These are phyloP conservation scores for Himalopsyche tibetana DNA, from an alignment of 2,888 invertebrate species.

Conservation along the genomic window DNA sequence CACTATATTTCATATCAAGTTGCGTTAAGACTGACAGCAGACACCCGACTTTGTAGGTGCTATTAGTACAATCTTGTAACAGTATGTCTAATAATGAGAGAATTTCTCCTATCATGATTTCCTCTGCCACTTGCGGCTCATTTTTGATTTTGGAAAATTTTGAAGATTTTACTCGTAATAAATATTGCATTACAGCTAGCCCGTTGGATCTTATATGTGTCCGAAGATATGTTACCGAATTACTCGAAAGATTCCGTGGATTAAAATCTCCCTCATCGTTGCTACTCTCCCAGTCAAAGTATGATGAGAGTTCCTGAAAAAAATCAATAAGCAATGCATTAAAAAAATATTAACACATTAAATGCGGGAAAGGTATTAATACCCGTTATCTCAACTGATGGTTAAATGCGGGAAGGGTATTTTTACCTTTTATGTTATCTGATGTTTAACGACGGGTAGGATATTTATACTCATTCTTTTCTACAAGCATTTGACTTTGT, in stretches of 20 bases:
- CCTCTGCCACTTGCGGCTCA: conserved; percentile 32
- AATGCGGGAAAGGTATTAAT: no score
- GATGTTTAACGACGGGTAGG: no score
- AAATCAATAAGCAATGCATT: conserved; percentile 22
- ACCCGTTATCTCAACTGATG: no score
- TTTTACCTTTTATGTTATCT: no score
- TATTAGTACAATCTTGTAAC: conserved; percentile 53
- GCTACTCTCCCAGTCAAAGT: background rate
- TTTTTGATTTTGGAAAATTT: conserved; percentile 46
- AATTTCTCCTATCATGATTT: conserved; percentile 59
- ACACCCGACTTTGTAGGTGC: conserved; percentile 55
- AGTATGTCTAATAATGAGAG: conserved; percentile 56
- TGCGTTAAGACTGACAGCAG: conserved; percentile 59
- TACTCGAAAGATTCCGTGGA: conserved; percentile 69
- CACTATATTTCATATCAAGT: conserved; percentile 50
- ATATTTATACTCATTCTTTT: no score
- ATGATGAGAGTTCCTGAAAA: conserved; percentile 8
- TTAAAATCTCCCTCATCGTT: background rate
- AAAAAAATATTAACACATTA: conserved; percentile 51
- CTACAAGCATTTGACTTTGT: no score
- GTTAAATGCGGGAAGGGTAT: no score
- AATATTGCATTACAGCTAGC: conserved; percentile 70
- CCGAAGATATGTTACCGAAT: conserved; percentile 72
- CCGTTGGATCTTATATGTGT: conserved; percentile 73
- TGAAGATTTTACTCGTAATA: conserved; percentile 47